phyloP scores from a whole-genome alignment of 1,140 invertebrate genomes.

The Pygmarrhopalites habei region DNA sequence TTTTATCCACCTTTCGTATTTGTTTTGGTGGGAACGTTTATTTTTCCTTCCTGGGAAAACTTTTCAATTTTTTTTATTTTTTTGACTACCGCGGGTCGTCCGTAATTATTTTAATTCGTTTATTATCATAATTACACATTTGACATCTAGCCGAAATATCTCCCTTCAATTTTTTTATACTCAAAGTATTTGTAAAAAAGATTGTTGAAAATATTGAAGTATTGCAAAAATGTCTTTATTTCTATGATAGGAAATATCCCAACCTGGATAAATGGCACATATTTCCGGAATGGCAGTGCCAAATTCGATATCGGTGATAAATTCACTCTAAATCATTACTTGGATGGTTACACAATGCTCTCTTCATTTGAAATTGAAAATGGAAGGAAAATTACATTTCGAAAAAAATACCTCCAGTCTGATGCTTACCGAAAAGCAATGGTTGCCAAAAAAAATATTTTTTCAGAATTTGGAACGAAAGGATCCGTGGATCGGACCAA shows the following conservation, averaged over 20 bases:
- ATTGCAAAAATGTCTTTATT: neutral
- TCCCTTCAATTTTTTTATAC: too few species aligned
- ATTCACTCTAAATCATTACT: conserved; percentile 45
- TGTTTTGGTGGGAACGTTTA: too few species aligned
- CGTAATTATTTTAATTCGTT: too few species aligned
- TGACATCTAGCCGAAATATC: too few species aligned
- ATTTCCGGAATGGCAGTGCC: conserved; percentile 28
- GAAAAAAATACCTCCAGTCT: conserved; percentile 44
- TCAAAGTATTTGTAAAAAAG: too few species aligned
- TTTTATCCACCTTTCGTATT: too few species aligned
- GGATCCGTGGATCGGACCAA: conserved; percentile 44
- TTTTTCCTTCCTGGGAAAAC: too few species aligned
- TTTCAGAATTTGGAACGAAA: conserved; percentile 47
- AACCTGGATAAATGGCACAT: conserved; percentile 22
- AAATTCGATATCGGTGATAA: conserved; percentile 47
- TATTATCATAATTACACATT: too few species aligned
- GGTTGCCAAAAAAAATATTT: conserved; percentile 43
- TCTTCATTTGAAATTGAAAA: conserved; percentile 43
- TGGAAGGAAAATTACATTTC: conserved; percentile 41
- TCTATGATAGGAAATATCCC: conserved; percentile 21
- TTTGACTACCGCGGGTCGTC: too few species aligned
- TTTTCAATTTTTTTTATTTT: too few species aligned
- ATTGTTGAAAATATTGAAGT: too few species aligned
- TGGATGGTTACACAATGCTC: conserved; percentile 45
- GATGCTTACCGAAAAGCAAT: conserved; percentile 45